Evolutionary conservation across 2,888 invertebrate genomes (phyloP).

Genomic region (Eupithecia subumbrata): DNA sequence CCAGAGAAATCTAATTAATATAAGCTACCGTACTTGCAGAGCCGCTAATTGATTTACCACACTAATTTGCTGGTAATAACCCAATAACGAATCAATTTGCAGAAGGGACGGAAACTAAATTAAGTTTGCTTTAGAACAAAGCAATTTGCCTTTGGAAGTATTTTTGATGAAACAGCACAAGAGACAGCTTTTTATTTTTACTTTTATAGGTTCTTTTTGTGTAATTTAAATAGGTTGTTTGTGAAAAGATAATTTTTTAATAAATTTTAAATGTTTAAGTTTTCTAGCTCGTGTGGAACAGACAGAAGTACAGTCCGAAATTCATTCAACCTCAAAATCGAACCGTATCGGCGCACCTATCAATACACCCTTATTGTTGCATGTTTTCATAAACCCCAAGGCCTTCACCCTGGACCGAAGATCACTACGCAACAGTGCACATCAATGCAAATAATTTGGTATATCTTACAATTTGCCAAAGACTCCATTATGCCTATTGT

Average conservation of each 20-base stretch:
- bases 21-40: conserved; percentile 66
- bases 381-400: conserved; percentile 80
- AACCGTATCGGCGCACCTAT: conserved; percentile 60
- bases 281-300: background rate
- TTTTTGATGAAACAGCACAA: background rate
- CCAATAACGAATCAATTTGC: conserved; percentile 61
- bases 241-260: background rate
- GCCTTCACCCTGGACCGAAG: conserved; percentile 64
- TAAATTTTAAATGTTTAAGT: background rate
- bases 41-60: conserved; percentile 75
- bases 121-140: background rate
- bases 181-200: background rate
- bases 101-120: conserved; percentile 12
- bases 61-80: conserved; percentile 65
- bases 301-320: conserved; percentile 20
- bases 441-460: conserved; percentile 81
- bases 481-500: conserved; percentile 77
- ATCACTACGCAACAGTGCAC: conserved; percentile 71
- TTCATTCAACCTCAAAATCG: conserved; percentile 37
- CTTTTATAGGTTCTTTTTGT: background rate
- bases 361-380: conserved; percentile 67
- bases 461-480: conserved; percentile 83
- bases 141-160: background rate
- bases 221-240: background rate
- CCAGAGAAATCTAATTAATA: conserved; percentile 75